Evolutionary conservation across 2,888 invertebrate species (phyloP).

Genomic region (Drosophila borborema): DNA sequence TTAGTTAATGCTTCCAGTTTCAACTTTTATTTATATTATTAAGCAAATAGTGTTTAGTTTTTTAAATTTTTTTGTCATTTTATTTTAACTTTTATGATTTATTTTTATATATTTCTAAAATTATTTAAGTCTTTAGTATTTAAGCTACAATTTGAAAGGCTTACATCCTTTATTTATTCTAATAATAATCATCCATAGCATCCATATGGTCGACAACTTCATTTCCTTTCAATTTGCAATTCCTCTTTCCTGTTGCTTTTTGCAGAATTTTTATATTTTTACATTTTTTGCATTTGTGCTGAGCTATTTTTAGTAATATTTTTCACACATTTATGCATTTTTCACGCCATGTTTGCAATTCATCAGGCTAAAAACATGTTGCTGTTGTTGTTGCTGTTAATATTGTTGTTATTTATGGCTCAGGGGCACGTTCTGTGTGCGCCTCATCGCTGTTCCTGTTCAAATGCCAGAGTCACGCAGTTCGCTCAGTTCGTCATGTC

Average conservation of each 20-base stretch:
- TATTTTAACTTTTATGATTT: background rate
- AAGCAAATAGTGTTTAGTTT: too few relatives aligned
- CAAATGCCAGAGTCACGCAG: slow-evolving; percentile 72
- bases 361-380: slow-evolving; percentile 51
- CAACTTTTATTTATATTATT: too few relatives aligned
- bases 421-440: slow-evolving; percentile 49
- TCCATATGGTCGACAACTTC: background rate
- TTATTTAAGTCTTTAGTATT: too few relatives aligned
- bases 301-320: slow-evolving; percentile 62
- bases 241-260: slow-evolving; percentile 4
- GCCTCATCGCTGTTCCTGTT: slow-evolving; percentile 38
- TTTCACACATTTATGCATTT: slow-evolving; percentile 71
- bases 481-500: slow-evolving; percentile 81
- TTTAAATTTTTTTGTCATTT: too few relatives aligned
- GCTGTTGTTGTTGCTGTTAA: slow-evolving; percentile 24
- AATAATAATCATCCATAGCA: background rate
- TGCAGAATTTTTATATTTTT: slow-evolving; percentile 19
- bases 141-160: background rate
- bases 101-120: background rate
- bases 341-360: slow-evolving; percentile 65
- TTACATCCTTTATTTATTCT: background rate
- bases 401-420: slow-evolving; percentile 51
- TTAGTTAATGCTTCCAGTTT: background rate
- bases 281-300: slow-evolving; percentile 21
- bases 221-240: background rate